Percentiles rank a stretch among this genome's conserved stretches.
Evolutionary conservation across 1,140 invertebrate genomes (phyloP).

Genomic region (Penaeus chinensis): DNA sequence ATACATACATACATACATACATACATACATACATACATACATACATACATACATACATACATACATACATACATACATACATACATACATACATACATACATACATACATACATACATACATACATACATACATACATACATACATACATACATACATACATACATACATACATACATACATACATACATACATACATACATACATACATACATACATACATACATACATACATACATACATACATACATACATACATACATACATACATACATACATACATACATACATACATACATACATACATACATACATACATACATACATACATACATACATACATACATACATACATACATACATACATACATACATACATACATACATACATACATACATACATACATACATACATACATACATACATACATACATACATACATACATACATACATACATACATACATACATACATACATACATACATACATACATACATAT

Average conservation of each 20-base stretch:
- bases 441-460: constrained; percentile 23
- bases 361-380: constrained; percentile 34
- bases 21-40: not conserved
- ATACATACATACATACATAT: constrained; percentile 18
- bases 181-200: constrained; percentile 36
- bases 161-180: constrained; percentile 41
- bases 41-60: not conserved
- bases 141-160: constrained; percentile 43
- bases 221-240: too few species aligned
- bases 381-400: constrained; percentile 27
- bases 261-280: constrained; percentile 12
- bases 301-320: constrained; percentile 35
- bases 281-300: constrained; percentile 17
- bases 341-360: constrained; percentile 39
- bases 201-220: constrained; percentile 40
- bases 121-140: constrained; percentile 19
- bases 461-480: constrained; percentile 26
- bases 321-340: constrained; percentile 38
- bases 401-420: not conserved
- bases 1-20: not conserved
- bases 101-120: not conserved
- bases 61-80: not conserved
- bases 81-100: not conserved
- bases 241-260: not conserved
- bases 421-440: constrained; percentile 18